Evolutionary conservation across 1,140 invertebrate species (phyloP), one percentile per base, ranked within the genome.

Genomic region (Formica selysi): DNA sequence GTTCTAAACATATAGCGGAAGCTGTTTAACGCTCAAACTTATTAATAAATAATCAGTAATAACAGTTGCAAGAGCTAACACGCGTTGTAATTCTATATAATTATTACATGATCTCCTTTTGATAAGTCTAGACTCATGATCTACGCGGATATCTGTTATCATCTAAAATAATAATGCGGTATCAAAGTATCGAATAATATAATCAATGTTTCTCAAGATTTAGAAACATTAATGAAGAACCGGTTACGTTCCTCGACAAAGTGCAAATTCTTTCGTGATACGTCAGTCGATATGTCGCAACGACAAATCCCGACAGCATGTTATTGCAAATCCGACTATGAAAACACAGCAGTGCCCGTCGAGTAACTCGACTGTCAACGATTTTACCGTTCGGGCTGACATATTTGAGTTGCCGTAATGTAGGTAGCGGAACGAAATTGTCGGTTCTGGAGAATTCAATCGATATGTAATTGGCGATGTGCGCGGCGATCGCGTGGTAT

Each of bases 381-480:
- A 26, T 83, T 83, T 81, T 81, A 73, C 67, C 48, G 67, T 81
- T 61, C 79, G 38, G 54, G 13, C 68, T 74, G 79, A 83, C 79
- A 74, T 83, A 83, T 83, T 83, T 83, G 79, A 83, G 54, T 74
- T 81, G 54, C 36, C 79, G 79, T 83, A 81, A 81, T 81, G 79
- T 81, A 51, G 79, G 54, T 61, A 61, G 68, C 68, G 68, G 51
- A 71, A 81, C 79, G 54, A 83, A 83, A 83, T 83, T 83, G 79
- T 83, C 68, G 79, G 68, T 83, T 83, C 79, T 83, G 68, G 79
- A 48, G 79, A 83, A 83, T 83, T 73, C 79, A 70, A 83, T 83
- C 79, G 79, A 83, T 83, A 74, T 83, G 79, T 83, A 83, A 83
- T 83, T 83, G 79, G 68, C 79, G 79, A 83, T 73, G 79, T 83